Evolutionary conservation across 2,888 invertebrate species (phyloP).

Genomic region (Tiliacea citrago): DNA sequence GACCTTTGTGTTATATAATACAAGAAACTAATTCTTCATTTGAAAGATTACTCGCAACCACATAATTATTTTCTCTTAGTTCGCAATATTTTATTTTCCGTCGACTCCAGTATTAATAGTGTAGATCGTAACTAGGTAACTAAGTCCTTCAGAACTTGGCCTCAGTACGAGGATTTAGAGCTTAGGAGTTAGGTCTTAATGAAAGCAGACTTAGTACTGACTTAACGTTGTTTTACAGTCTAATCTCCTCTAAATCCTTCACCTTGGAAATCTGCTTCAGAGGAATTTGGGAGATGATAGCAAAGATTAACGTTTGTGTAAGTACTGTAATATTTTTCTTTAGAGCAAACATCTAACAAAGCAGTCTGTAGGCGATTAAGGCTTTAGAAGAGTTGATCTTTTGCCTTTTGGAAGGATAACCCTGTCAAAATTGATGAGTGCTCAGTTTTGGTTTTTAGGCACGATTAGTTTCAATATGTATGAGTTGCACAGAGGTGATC

Average conservation of each 20-base stretch:
- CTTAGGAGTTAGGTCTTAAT: constrained; percentile 44
- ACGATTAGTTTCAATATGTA: too few species aligned
- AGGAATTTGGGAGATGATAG: constrained; percentile 18
- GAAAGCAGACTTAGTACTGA: constrained; percentile 45
- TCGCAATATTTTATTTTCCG: constrained; percentile 36
- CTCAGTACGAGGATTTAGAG: constrained; percentile 38
- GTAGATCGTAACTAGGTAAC: constrained; percentile 20
- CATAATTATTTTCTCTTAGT: not conserved
- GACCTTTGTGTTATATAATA: not conserved
- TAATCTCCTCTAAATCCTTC: constrained; percentile 29
- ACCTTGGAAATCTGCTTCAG: constrained; percentile 30
- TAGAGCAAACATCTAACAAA: not conserved
- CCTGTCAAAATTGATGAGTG: not conserved
- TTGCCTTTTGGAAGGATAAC: not conserved
- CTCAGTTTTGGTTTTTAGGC: not conserved
- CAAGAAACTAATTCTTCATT: not conserved
- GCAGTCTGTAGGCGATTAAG: too few species aligned
- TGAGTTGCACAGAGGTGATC: too few species aligned
- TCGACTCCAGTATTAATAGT: constrained; percentile 17
- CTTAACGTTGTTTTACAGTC: constrained; percentile 37
- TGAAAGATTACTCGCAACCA: not conserved
- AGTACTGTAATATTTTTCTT: not conserved
- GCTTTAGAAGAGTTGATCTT: not conserved
- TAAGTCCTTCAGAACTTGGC: constrained; percentile 42
- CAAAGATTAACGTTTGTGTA: constrained; percentile 3